Conservation (phyloP, 1,140 invertebrate genomes). For the Drosophila hydei region DNA sequence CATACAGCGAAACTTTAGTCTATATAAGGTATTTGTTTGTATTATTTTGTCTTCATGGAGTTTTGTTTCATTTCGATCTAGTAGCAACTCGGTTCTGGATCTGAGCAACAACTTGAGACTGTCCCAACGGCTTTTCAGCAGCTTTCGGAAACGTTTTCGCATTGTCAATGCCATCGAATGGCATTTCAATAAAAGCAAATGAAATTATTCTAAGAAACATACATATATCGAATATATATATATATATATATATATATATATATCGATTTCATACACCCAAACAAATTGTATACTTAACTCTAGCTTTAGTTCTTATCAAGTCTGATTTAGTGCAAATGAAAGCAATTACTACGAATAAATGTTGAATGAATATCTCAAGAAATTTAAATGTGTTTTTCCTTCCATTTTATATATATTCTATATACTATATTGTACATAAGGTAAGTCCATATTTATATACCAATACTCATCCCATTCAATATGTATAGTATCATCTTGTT, state of each 20-base stretch:
- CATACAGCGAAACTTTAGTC: too few relatives aligned
- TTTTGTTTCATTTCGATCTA: conserved; percentile 27
- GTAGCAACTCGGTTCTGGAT: conserved; percentile 21
- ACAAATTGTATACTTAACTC: conserved; percentile 6
- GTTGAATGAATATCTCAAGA: not conserved
- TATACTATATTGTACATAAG: not conserved
- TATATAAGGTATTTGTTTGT: not conserved
- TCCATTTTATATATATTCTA: not conserved
- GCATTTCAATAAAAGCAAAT: not conserved
- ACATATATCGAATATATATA: conserved; percentile 2
- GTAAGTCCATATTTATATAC: too few relatives aligned
- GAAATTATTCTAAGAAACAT: not conserved
- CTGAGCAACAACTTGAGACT: conserved; percentile 54
- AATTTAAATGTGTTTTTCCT: not conserved
- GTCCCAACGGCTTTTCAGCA: conserved; percentile 54
- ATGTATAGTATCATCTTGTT: too few relatives aligned
- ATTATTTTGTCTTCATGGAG: not conserved
- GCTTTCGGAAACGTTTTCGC: conserved; percentile 38
- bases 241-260: conserved; percentile 17
- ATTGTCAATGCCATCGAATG: conserved; percentile 14
- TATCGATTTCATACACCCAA: conserved; percentile 8
- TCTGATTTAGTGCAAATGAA: conserved; percentile 34
- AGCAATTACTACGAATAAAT: conserved; percentile 19
- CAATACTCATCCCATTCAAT: too few relatives aligned
- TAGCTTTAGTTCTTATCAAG: conserved; percentile 21